A percentile compares a stretch with the other conserved stretches of the same genome.
These are phyloP conservation scores for Camelus dromedarius DNA, from an alignment of 2,113 vertebrate genomes.

Conservation along the genomic window DNA sequence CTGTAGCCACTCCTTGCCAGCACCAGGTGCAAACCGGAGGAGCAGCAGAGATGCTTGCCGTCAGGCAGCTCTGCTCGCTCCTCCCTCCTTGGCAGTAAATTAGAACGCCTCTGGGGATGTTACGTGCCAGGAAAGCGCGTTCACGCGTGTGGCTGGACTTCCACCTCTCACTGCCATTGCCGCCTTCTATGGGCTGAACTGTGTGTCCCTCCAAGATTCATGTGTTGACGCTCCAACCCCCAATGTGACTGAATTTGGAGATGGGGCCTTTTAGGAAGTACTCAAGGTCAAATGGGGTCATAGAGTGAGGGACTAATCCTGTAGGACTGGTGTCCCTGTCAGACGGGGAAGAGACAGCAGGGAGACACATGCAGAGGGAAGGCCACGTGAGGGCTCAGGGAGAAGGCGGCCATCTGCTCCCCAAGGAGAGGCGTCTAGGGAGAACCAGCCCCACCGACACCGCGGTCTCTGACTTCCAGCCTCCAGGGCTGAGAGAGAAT, in stretches of 20 bases:
- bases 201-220: neutral
- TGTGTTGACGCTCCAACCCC: neutral
- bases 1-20: neutral
- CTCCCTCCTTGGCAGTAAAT: neutral
- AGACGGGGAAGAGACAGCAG: neutral
- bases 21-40: neutral
- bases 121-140: neutral
- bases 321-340: neutral
- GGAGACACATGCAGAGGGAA: neutral
- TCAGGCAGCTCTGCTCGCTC: neutral
- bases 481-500: neutral
- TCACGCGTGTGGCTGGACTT: accelerated
- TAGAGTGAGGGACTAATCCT: neutral
- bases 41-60: neutral
- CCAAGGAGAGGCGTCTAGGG: neutral
- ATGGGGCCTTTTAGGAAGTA: neutral
- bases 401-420: neutral
- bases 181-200: neutral
- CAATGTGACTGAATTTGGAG: neutral
- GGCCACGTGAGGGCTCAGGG: neutral
- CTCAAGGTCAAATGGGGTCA: neutral
- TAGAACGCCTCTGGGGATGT: neutral
- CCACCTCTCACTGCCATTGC: neutral
- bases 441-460: neutral
- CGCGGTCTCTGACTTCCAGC: neutral